Conservation (phyloP, 2,797 vertebrate genomes). For the Haliaeetus albicilla region DNA sequence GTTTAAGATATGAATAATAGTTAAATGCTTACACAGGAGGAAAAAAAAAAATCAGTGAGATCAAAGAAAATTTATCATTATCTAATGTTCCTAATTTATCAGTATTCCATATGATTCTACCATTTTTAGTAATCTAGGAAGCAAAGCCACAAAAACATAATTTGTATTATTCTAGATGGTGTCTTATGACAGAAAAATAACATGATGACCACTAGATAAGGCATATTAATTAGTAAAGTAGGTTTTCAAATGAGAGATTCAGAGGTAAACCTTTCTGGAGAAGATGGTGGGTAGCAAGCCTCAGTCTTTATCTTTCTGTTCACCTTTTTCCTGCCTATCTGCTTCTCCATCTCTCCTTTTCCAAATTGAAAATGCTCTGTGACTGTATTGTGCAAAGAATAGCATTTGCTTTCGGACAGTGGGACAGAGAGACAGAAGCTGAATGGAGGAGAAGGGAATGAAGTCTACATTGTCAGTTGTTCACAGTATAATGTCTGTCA, state of each 20-base stretch:
- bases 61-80: not conserved
- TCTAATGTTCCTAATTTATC: not conserved
- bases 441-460: not conserved
- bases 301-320: not conserved
- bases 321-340: not conserved
- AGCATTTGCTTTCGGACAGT: not conserved
- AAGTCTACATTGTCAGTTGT: not conserved
- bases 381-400: not conserved
- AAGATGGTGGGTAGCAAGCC: not conserved
- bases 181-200: not conserved
- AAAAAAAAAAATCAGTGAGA: not conserved
- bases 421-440: not conserved
- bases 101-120: not conserved
- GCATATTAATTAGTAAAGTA: not conserved
- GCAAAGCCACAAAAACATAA: not conserved
- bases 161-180: not conserved
- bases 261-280: not conserved
- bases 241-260: not conserved
- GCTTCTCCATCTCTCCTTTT: not conserved
- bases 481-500: not conserved
- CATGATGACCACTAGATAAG: not conserved
- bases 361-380: not conserved
- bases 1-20: not conserved
- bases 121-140: not conserved
- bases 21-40: not conserved